Percentiles rank a stretch among this genome's conserved stretches.
phyloP scores from a whole-genome alignment of 2,888 invertebrate genomes.

The Sycophila texana region DNA sequence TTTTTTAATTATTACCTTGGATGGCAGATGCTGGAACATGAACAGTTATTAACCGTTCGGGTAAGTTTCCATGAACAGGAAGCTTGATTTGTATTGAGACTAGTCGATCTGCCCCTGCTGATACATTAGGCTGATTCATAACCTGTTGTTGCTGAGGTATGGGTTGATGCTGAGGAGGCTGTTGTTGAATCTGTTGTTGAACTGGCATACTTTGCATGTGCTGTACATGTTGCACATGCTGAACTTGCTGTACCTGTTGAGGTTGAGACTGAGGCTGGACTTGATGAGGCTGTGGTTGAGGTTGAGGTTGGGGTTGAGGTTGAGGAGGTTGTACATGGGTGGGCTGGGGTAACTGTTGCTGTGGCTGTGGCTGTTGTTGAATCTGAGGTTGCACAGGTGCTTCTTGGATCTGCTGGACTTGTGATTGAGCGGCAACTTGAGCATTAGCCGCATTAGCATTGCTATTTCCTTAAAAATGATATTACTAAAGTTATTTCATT shows the following conservation, averaged over 20 bases:
- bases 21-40: slow-evolving; percentile 92
- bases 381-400: slow-evolving; percentile 53
- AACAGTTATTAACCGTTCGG: slow-evolving; percentile 88
- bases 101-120: slow-evolving; percentile 76
- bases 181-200: slow-evolving; percentile 47
- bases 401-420: slow-evolving; percentile 50
- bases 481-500: not conserved
- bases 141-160: slow-evolving; percentile 67
- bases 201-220: slow-evolving; percentile 56
- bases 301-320: slow-evolving; percentile 44
- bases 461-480: slow-evolving; percentile 38
- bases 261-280: slow-evolving; percentile 58
- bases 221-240: slow-evolving; percentile 60
- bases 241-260: slow-evolving; percentile 60
- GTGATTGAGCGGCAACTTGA: slow-evolving; percentile 59
- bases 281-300: slow-evolving; percentile 60
- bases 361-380: slow-evolving; percentile 61
- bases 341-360: slow-evolving; percentile 49
- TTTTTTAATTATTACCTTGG: slow-evolving; percentile 78
- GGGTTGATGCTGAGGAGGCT: slow-evolving; percentile 55
- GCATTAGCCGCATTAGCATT: slow-evolving; percentile 47
- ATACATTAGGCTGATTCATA: slow-evolving; percentile 64
- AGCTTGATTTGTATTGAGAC: slow-evolving; percentile 84
- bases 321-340: slow-evolving; percentile 55
- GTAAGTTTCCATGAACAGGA: slow-evolving; percentile 85